Base-by-base conservation (phyloP, 2,113 vertebrate species). In the Anser cygnoides region DNA sequence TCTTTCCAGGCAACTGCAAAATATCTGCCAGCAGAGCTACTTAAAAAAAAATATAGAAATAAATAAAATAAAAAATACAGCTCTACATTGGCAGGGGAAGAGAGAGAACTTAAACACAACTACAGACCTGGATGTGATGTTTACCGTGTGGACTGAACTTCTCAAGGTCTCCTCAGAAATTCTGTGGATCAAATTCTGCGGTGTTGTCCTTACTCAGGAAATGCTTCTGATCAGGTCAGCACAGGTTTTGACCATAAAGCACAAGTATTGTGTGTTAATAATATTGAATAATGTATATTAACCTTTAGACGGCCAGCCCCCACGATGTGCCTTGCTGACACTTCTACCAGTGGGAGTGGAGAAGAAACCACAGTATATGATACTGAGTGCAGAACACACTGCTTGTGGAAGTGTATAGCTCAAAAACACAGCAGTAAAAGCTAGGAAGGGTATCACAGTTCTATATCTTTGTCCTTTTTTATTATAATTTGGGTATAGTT, bases 1-100 rank as follows among this genome's bases (percentile, higher is more conserved):
- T 89, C 41, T 68, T 94, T 87, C 28, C 71, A 79, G 65, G n/a
- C 57, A 78, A n/a, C 54, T 72, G 58, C 67, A 93, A 82, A 93
- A 68, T 33, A 66, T 84, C 70, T 82, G 8, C 58, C 49, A 74
- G 82, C 19, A 83, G 49, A 72, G 35, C 37, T 96, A 26, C 44
- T 37, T 61, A 26, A 6, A 41, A 46, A 37, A 37, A 73, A 62
- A 59, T 43, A 43, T 6, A 43, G 13, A 50, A 50, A 50, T 23
- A 23, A 50, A 50, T 23, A 50, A 54, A 5, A 39, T 82, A 78
- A 87, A 73, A 78, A 87, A 73, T 28, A 44, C 19, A 11, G 13
- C 68, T 93, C 35, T 72, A 20, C 20, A 11, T 23, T 26, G 54
- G 18, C 46, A 70, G 19, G 31, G 28, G 23, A 87, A 29, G 58